Evolutionary conservation across 2,797 vertebrate species (phyloP), one percentile per base, ranked within the genome.

Genomic region (Arctocebus calabarensis): DNA sequence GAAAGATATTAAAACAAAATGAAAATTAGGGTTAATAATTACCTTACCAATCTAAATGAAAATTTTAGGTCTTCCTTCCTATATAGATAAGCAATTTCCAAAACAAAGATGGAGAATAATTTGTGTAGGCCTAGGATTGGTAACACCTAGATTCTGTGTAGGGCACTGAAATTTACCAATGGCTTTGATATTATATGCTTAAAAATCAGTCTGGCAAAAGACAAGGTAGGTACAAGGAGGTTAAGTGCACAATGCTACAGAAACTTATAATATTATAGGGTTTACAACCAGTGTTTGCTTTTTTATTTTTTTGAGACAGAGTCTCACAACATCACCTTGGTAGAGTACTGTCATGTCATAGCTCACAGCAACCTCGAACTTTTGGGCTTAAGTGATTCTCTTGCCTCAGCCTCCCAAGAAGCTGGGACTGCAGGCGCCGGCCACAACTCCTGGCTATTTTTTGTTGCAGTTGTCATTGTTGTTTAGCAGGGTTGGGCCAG

Each of bases 1-100:
- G 97, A 93, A 98, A 98, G 84, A 97, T 19, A 94, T 96, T 40
- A 82, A 96, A 93, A 97, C 19, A 95, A 87, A 95, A 88, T 94
- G 23, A 83, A 94, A 85, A 55, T 37, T 74, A 20, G 12, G 2
- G 66, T 22, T 66, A 23, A 66, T 59, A 45, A 92, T 40, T 61
- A 77, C 23, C n/a, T 84, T 79, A 94, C 84, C 61, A 82, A 75
- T 83, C 5, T 40, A 84, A 84, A 88, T 45, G 14, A 88, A 95
- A 94, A 84, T 81, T 74, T 23, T 37, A 94, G 48, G 27, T 16
- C 7, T 48, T 14, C 22, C 37, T 95, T 90, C 59, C 7, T 94
- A 4, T 68, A 37, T 75, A 89, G 25, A 68, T 59, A 89, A 87
- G 43, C 27, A 78, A 91, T 85, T 95, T 95, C 75, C 77, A 95